Percentiles rank a stretch among this genome's conserved stretches.
Evolutionary conservation across 2,113 vertebrate species (phyloP).

Genomic region (Callipepla californica): DNA sequence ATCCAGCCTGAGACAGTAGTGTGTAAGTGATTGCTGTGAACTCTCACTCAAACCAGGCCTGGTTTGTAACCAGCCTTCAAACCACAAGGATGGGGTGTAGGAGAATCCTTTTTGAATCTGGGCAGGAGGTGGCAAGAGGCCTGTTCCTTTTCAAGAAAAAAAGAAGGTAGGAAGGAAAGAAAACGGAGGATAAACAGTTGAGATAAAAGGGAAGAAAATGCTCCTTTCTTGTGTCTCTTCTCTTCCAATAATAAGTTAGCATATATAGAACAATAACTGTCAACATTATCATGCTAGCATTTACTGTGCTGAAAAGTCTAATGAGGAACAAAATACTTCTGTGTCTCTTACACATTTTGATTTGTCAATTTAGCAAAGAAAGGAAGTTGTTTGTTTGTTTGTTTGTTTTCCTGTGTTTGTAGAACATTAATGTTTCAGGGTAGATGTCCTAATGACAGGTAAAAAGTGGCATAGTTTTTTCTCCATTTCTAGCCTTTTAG

Average conservation of each 20-base stretch:
- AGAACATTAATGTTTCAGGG: not conserved
- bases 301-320: not conserved
- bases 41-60: not conserved
- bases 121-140: not conserved
- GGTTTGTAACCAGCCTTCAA: not conserved
- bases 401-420: not conserved
- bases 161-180: not conserved
- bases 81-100: not conserved
- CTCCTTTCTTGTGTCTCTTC: not conserved
- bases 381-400: not conserved
- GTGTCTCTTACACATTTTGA: not conserved
- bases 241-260: not conserved
- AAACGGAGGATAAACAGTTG: not conserved
- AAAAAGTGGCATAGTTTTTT: not conserved
- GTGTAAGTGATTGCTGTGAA: not conserved
- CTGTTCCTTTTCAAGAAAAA: not conserved
- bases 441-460: not conserved
- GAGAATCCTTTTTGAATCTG: not conserved
- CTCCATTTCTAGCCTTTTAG: not conserved
- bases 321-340: not conserved
- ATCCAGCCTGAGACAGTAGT: not conserved
- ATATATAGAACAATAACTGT: not conserved
- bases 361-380: not conserved
- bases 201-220: not conserved
- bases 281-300: not conserved